Evolutionary conservation across 30 jellyfish, hydroid and myxozoan genomes (phyloP).

Genomic region (Hydra vulgaris): DNA sequence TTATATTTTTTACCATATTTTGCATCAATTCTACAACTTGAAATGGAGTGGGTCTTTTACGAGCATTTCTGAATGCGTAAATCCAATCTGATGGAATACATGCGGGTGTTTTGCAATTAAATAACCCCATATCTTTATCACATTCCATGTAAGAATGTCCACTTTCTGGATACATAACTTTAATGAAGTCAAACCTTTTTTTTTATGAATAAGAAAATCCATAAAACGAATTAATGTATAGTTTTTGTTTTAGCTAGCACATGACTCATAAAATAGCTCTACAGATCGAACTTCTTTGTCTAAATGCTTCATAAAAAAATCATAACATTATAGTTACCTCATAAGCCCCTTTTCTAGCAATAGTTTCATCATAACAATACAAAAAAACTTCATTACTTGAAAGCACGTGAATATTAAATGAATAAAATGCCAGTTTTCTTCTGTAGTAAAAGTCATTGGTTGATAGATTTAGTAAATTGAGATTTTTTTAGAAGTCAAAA

Average conservation of each 20-base stretch:
- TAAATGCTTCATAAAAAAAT: neutral
- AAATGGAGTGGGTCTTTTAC: neutral
- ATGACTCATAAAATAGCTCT: neutral
- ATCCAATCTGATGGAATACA: neutral
- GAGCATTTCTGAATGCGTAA: neutral
- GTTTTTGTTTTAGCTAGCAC: neutral
- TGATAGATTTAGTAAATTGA: neutral
- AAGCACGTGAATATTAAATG: neutral
- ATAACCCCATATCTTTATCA: neutral
- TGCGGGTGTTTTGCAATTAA: neutral
- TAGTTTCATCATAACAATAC: neutral
- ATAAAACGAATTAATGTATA: neutral
- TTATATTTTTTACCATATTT: neutral
- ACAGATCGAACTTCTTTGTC: neutral
- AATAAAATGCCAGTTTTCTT: neutral
- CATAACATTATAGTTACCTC: neutral
- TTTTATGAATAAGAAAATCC: neutral
- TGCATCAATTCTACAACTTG: neutral
- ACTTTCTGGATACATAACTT: neutral
- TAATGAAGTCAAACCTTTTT: neutral
- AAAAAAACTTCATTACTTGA: neutral
- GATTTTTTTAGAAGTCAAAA: neutral
- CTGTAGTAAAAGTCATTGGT: neutral
- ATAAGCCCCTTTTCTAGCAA: neutral
- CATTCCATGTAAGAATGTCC: neutral